These are phyloP conservation scores for Spinus olivaceus DNA, from an alignment of 2,797 vertebrate genomes.

Conservation along the genomic window DNA sequence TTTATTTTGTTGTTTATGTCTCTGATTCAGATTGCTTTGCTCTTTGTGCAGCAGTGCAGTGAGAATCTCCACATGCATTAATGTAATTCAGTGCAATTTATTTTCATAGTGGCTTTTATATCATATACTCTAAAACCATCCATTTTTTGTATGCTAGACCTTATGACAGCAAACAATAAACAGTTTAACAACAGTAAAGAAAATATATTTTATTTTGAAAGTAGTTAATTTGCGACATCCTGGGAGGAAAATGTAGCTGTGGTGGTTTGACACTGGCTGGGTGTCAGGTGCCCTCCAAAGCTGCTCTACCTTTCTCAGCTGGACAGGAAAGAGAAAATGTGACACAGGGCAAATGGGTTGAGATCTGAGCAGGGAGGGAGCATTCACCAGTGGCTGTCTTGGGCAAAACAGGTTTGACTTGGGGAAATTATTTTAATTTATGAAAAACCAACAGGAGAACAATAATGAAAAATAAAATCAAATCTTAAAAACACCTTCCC, in stretches of 20 bases:
- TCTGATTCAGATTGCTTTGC: not conserved
- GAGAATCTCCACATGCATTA: not conserved
- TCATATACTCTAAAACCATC: not conserved
- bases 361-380: not conserved
- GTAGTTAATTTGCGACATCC: not conserved
- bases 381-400: not conserved
- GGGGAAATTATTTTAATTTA: not conserved
- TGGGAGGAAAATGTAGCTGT: not conserved
- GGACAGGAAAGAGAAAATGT: not conserved
- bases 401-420: not conserved
- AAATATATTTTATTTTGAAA: not conserved
- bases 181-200: not conserved
- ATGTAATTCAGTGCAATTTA: not conserved
- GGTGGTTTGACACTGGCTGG: not conserved
- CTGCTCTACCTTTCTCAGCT: not conserved
- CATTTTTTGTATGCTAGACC: not conserved
- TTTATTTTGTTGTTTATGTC: not conserved
- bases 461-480: not conserved
- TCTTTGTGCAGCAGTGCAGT: not conserved
- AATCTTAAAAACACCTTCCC: not conserved
- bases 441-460: not conserved
- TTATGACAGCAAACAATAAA: not conserved
- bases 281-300: not conserved
- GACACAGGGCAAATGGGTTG: not conserved
- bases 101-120: not conserved